Conservation (phyloP, 23 tunicate species). For the Halocynthia aurantium region DNA sequence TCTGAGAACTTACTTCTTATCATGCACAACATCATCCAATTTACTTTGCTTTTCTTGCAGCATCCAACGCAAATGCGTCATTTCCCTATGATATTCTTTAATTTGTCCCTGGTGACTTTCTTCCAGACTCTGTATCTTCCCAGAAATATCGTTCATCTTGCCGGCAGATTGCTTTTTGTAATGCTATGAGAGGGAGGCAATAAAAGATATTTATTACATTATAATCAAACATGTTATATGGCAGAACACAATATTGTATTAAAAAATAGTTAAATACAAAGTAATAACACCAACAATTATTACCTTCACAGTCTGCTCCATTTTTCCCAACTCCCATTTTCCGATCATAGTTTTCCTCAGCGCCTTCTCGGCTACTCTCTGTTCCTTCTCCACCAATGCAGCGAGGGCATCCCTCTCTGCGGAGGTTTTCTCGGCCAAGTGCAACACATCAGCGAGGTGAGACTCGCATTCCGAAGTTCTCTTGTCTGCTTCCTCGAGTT, state of each 20-base stretch:
- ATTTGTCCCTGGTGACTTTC: slow-evolving; percentile 57
- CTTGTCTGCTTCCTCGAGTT: slow-evolving; percentile 48
- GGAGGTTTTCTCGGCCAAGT: slow-evolving; percentile 55
- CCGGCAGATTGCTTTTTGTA: slow-evolving; percentile 49
- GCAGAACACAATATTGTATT: too few species aligned
- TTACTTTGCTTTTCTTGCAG: slow-evolving; percentile 64
- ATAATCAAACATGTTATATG: too few species aligned
- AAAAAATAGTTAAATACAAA: too few species aligned
- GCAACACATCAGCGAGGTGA: slow-evolving; percentile 63
- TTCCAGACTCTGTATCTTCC: slow-evolving; percentile 44
- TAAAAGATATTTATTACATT: background rate
- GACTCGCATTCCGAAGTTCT: slow-evolving; percentile 60
- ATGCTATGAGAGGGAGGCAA: slow-evolving; percentile 27
- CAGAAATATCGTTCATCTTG: slow-evolving; percentile 36
- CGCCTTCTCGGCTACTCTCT: slow-evolving; percentile 38
- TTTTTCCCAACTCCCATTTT: slow-evolving; percentile 85
- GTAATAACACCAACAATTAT: background rate
- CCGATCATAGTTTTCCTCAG: slow-evolving; percentile 53
- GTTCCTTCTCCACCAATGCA: slow-evolving; percentile 68
- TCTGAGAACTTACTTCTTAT: slow-evolving; percentile 31
- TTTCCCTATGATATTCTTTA: slow-evolving; percentile 67
- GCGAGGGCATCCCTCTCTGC: slow-evolving; percentile 67
- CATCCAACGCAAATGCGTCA: slow-evolving; percentile 43
- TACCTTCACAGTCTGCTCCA: slow-evolving; percentile 77
- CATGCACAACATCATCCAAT: slow-evolving; percentile 52